A percentile compares a stretch with the other conserved stretches of the same genome.
These are phyloP conservation scores for Euwallacea similis DNA, from an alignment of 1,140 invertebrate species.

Conservation along the genomic window DNA sequence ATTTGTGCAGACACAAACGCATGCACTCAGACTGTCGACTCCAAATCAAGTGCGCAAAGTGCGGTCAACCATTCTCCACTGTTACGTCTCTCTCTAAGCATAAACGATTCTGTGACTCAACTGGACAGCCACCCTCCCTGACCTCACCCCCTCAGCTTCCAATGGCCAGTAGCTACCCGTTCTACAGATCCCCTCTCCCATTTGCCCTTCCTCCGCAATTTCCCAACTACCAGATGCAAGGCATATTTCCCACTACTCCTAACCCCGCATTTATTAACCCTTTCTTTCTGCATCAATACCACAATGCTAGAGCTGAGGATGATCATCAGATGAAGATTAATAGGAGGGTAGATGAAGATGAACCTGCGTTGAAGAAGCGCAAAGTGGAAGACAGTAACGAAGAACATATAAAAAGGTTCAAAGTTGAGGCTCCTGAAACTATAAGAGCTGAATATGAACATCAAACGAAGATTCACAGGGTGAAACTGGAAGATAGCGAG, in stretches of 20 bases:
- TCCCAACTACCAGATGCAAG: slow-evolving; percentile 54
- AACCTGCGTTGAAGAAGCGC: too few relatives aligned
- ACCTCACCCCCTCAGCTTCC: slow-evolving; percentile 57
- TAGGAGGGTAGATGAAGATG: too few relatives aligned
- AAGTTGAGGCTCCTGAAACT: too few relatives aligned
- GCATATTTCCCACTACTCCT: slow-evolving; percentile 58
- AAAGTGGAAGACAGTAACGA: too few relatives aligned
- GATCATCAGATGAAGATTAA: slow-evolving; percentile 2
- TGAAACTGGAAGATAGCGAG: too few relatives aligned
- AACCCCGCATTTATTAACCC: slow-evolving; percentile 57
- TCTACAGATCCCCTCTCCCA: slow-evolving; percentile 60
- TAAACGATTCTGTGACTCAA: slow-evolving; percentile 80
- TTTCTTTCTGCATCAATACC: slow-evolving; percentile 56
- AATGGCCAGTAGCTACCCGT: slow-evolving; percentile 63
- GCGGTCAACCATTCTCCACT: slow-evolving; percentile 87
- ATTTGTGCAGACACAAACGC: slow-evolving; percentile 97
- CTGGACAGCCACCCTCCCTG: slow-evolving; percentile 56
- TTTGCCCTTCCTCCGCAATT: slow-evolving; percentile 57
- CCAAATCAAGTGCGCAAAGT: slow-evolving; percentile 90
- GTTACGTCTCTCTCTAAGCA: slow-evolving; percentile 82
- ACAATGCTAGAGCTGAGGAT: slow-evolving; percentile 48
- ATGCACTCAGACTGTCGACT: slow-evolving; percentile 93
- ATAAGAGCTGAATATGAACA: too few relatives aligned
- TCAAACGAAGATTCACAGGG: too few relatives aligned
- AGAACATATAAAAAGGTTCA: too few relatives aligned